Percentiles rank a stretch among this genome's conserved stretches.
These are phyloP conservation scores for Hypocryptadius cinnamomeus DNA, from an alignment of 2,113 vertebrate species.

Conservation along the genomic window DNA sequence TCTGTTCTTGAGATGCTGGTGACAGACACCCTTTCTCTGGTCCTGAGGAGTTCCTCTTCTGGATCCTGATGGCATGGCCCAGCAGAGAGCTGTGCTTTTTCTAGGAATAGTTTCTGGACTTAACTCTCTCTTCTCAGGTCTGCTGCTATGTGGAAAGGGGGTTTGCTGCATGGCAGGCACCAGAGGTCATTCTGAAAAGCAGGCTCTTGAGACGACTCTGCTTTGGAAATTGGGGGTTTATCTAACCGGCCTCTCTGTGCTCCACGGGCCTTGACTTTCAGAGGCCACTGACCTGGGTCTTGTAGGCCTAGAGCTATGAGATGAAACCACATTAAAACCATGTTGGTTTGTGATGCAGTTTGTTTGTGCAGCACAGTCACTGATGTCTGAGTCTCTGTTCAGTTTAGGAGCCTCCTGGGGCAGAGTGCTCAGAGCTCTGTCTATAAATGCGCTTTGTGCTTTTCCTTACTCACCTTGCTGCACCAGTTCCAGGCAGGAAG, in stretches of 20 bases:
- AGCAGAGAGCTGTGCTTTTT: neutral
- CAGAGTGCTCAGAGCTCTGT: neutral
- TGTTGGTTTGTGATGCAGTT: neutral
- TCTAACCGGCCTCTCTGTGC: neutral
- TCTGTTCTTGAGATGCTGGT: neutral
- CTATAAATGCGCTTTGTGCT: neutral
- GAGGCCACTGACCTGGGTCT: neutral
- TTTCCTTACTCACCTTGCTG: neutral
- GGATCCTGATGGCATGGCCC: neutral
- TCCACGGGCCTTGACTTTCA: neutral
- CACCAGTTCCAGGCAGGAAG: neutral
- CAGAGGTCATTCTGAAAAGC: neutral
- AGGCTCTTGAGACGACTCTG: accelerated
- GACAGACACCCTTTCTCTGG: neutral
- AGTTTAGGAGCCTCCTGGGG: neutral
- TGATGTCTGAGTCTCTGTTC: neutral
- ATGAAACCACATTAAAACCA: neutral
- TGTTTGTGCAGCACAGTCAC: neutral
- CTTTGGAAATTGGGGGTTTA: neutral
- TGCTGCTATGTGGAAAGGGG: neutral
- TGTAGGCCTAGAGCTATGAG: neutral
- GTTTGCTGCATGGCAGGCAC: neutral
- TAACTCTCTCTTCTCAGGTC: neutral
- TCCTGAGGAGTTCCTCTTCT: neutral
- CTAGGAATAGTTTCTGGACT: neutral